phyloP scores from a whole-genome alignment of 2,113 vertebrate species.

The Phycodurus eques region DNA sequence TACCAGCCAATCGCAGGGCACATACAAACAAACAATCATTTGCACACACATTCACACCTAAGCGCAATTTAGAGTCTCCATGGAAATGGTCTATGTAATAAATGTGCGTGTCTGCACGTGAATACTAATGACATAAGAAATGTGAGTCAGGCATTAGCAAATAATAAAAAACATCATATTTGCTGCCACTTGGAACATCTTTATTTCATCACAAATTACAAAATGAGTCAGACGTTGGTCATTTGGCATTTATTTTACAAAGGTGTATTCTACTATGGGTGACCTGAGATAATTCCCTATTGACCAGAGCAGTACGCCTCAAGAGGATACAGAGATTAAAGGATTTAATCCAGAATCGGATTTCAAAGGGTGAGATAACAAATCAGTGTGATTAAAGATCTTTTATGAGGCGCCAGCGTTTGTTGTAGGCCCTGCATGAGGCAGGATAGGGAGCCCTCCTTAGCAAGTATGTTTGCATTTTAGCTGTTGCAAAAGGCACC shows the following conservation, averaged over 20 bases:
- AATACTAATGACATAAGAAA: conserved; percentile 28
- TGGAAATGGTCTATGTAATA: neutral
- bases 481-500: neutral
- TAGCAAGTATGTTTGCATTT: neutral
- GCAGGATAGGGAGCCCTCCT: too few species aligned
- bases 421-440: neutral
- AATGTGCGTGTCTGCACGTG: conserved; percentile 15
- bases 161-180: conserved; percentile 34
- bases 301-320: neutral
- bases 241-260: conserved; percentile 6
- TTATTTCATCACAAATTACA: conserved; percentile 29
- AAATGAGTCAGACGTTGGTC: conserved; percentile 17
- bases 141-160: conserved; percentile 36
- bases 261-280: neutral
- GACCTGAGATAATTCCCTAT: neutral
- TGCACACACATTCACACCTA: neutral
- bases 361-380: conserved; percentile 2
- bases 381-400: neutral
- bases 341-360: conserved; percentile 6
- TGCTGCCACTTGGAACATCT: conserved; percentile 22
- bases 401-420: neutral
- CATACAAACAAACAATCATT: too few species aligned
- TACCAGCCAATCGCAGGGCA: too few species aligned
- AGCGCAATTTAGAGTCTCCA: neutral
- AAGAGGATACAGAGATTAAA: conserved; percentile 1